These are phyloP conservation scores for Pogonocichla stellata DNA, from an alignment of 2,113 vertebrate genomes.

Conservation along the genomic window DNA sequence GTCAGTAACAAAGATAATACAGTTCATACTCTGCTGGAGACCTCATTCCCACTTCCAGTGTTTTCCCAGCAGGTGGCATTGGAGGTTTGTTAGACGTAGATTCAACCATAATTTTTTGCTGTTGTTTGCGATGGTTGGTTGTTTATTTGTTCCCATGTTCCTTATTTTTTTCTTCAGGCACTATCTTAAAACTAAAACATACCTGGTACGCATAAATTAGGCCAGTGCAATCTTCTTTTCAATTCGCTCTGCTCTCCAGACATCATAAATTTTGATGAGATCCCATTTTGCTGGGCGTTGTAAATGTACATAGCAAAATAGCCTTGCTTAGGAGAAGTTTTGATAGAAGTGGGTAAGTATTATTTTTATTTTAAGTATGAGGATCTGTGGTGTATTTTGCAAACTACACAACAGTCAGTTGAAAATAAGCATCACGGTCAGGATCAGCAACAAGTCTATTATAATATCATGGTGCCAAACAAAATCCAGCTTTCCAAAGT, in stretches of 20 bases:
- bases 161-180: background rate
- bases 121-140: background rate
- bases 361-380: background rate
- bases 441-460: background rate
- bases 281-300: background rate
- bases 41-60: background rate
- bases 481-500: background rate
- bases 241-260: background rate
- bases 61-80: constrained; percentile 17
- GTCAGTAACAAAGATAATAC: background rate
- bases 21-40: background rate
- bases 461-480: background rate
- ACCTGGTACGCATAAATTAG: background rate
- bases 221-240: background rate
- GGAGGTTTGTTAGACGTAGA: background rate
- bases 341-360: background rate
- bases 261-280: background rate
- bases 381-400: background rate
- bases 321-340: background rate
- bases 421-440: background rate
- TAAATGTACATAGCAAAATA: background rate
- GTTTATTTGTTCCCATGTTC: background rate
- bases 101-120: accelerated
- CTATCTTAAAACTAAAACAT: background rate
- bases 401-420: background rate